Percentiles rank a stretch among this genome's conserved stretches.
These are phyloP conservation scores for Ovis aries DNA, from an alignment of 2,113 vertebrate species.

Conservation along the genomic window DNA sequence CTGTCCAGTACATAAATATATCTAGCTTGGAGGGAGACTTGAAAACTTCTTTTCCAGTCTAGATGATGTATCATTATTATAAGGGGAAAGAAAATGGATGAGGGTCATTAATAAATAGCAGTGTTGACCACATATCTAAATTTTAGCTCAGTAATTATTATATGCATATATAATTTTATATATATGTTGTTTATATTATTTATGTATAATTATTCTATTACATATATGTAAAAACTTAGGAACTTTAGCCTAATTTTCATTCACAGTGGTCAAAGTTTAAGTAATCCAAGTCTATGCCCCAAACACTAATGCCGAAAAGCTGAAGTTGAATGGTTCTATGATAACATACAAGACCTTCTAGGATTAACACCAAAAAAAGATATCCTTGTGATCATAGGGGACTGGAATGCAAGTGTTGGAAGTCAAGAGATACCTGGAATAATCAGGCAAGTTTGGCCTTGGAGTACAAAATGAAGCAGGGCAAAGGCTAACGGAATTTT, in stretches of 20 bases:
- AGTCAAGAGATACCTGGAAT: neutral
- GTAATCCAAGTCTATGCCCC: neutral
- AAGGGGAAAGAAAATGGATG: neutral
- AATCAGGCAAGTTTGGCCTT: neutral
- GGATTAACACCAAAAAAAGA: neutral
- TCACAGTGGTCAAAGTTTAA: neutral
- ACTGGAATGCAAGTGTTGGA: neutral
- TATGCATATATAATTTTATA: neutral
- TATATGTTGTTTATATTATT: neutral
- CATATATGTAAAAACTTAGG: neutral
- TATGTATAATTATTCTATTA: neutral
- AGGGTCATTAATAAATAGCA: neutral
- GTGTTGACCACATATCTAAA: neutral
- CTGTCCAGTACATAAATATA: neutral
- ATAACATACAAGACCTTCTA: neutral
- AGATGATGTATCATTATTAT: neutral
- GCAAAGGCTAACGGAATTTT: neutral
- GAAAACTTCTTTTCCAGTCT: neutral
- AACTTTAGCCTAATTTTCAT: neutral
- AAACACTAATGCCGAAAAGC: neutral
- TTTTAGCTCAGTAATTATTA: neutral
- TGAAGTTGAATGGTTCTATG: neutral
- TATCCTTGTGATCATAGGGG: neutral
- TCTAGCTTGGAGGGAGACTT: neutral
- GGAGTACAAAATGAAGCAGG: neutral